Conservation (phyloP, 1,140 invertebrate species). For the Plectrocnemia conspersa region DNA sequence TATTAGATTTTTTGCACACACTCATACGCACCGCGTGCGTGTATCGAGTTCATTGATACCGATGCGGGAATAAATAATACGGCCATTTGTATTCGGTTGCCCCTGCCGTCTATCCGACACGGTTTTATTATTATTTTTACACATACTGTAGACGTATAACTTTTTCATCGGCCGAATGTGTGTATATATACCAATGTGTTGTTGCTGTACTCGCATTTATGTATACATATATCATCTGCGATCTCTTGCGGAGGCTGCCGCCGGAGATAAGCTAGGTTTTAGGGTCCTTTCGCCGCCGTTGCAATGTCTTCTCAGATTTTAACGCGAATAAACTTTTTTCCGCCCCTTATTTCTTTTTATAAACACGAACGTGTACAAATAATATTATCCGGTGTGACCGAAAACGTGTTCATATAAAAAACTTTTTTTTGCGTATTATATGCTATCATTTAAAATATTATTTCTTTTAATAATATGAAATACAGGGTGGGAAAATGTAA, state of each 20-base stretch:
- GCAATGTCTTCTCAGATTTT: slow-evolving; percentile 6
- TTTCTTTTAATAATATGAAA: no score
- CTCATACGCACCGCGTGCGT: not conserved
- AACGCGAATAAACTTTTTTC: slow-evolving; percentile 4
- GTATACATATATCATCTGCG: slow-evolving; percentile 6
- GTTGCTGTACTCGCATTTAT: no score
- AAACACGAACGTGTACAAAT: no score
- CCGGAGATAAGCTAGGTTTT: slow-evolving; percentile 3
- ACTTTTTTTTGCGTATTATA: no score
- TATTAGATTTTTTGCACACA: slow-evolving; percentile 4
- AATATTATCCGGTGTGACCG: no score
- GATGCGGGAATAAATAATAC: slow-evolving; percentile 1
- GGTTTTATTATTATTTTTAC: slow-evolving; percentile 11
- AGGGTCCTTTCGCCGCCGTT: not conserved
- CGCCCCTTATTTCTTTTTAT: not conserved
- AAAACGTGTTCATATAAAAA: no score
- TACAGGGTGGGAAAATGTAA: no score
- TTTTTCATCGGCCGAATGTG: not conserved
- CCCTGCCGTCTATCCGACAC: slow-evolving; percentile 10
- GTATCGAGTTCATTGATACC: slow-evolving; percentile 9
- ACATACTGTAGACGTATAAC: not conserved
- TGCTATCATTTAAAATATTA: no score
- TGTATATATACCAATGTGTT: no score
- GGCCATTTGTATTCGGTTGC: slow-evolving; percentile 8
- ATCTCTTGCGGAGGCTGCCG: not conserved